Evolutionary conservation across 2,113 vertebrate genomes (phyloP).

Genomic region (Alexandromys fortis): DNA sequence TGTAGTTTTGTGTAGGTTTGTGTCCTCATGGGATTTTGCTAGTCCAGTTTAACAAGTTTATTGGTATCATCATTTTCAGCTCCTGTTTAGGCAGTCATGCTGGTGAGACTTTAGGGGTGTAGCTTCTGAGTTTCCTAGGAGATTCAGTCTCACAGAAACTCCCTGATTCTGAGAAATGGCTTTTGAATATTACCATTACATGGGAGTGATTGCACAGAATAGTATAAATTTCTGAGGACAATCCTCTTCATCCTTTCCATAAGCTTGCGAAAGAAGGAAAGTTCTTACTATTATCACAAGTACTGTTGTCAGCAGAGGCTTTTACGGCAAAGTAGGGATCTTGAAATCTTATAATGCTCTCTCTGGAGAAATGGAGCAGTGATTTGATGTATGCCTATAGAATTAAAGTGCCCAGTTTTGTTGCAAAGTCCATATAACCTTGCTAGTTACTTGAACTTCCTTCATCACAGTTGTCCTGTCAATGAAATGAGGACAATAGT

Average conservation of each 20-base stretch:
- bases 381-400: neutral
- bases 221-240: neutral
- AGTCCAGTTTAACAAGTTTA: neutral
- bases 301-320: neutral
- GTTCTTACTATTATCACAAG: neutral
- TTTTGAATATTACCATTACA: neutral
- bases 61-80: neutral
- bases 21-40: neutral
- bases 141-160: neutral
- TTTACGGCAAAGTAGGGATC: neutral
- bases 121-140: neutral
- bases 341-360: neutral
- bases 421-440: neutral
- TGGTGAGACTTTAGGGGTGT: neutral
- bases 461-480: neutral
- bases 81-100: neutral
- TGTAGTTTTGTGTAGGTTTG: neutral
- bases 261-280: neutral
- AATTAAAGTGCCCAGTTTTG: neutral
- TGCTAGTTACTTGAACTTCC: neutral
- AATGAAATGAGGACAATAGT: neutral
- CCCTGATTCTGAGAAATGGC: neutral
- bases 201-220: neutral
- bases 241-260: neutral
- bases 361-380: neutral